Conservation (phyloP, 1,140 invertebrate genomes). For the Bacillus rossius region DNA sequence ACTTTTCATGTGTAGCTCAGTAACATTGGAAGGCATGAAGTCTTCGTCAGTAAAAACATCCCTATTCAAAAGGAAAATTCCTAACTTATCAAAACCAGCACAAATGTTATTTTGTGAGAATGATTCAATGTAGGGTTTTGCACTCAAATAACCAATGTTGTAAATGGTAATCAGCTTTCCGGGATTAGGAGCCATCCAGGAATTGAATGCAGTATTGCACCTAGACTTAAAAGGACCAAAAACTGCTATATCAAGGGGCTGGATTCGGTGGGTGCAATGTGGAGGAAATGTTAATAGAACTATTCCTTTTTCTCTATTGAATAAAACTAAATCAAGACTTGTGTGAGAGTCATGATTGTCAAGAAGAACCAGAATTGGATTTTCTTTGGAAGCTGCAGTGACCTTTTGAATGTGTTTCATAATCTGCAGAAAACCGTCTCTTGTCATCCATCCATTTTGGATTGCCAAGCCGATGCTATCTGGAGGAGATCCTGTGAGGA, state of each 20-base stretch:
- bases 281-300: constrained; percentile 31
- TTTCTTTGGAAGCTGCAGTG: constrained; percentile 19
- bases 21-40: constrained; percentile 34
- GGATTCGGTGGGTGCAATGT: constrained; percentile 36
- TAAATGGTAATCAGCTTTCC: constrained; percentile 32
- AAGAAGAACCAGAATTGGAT: constrained; percentile 19
- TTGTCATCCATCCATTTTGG: constrained; percentile 43
- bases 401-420: constrained; percentile 39
- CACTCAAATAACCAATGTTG: constrained; percentile 28
- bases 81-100: constrained; percentile 25
- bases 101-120: constrained; percentile 33
- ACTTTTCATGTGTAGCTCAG: constrained; percentile 26
- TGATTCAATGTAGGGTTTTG: constrained; percentile 23
- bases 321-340: not conserved
- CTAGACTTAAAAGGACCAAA: constrained; percentile 35
- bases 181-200: constrained; percentile 29
- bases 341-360: constrained; percentile 29
- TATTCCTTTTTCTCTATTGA: constrained; percentile 29
- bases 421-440: constrained; percentile 40
- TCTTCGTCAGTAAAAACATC: constrained; percentile 32
- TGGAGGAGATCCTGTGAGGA: constrained; percentile 30
- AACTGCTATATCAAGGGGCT: constrained; percentile 38
- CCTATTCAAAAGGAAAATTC: constrained; percentile 28
- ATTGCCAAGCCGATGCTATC: constrained; percentile 21
- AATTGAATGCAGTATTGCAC: constrained; percentile 41